These are phyloP conservation scores for Dasypus novemcinctus DNA, from an alignment of 2,113 vertebrate genomes.

Conservation along the genomic window DNA sequence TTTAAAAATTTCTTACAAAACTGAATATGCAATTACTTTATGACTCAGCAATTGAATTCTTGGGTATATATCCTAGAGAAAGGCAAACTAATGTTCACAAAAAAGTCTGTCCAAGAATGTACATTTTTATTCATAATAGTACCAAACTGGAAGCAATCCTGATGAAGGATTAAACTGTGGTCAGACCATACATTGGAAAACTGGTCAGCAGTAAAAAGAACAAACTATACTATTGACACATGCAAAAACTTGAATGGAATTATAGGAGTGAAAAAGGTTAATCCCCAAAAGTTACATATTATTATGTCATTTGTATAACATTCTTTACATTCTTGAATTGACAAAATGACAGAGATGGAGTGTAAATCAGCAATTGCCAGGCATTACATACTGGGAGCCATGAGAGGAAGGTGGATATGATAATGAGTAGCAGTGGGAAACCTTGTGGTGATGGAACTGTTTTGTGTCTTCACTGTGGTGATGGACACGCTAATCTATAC, in stretches of 20 bases:
- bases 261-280: not conserved
- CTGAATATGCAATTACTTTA: too few species aligned
- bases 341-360: not conserved
- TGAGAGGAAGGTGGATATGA: too few species aligned
- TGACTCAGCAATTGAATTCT: not conserved
- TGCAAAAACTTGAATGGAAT: not conserved
- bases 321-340: not conserved
- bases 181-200: not conserved
- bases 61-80: not conserved
- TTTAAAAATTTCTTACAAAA: not conserved
- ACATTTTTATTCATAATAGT: not conserved
- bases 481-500: too few species aligned
- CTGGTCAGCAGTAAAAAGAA: not conserved
- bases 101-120: not conserved
- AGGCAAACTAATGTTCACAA: not conserved
- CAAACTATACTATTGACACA: not conserved
- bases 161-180: not conserved
- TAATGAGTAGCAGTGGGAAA: too few species aligned
- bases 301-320: not conserved
- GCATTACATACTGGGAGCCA: not conserved
- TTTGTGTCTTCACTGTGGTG: too few species aligned
- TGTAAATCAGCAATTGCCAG: too few species aligned
- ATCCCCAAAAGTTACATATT: not conserved
- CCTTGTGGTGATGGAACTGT: too few species aligned
- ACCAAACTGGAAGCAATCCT: not conserved